phyloP scores from a whole-genome alignment of 2,113 vertebrate genomes.

The Tetrao urogallus region DNA sequence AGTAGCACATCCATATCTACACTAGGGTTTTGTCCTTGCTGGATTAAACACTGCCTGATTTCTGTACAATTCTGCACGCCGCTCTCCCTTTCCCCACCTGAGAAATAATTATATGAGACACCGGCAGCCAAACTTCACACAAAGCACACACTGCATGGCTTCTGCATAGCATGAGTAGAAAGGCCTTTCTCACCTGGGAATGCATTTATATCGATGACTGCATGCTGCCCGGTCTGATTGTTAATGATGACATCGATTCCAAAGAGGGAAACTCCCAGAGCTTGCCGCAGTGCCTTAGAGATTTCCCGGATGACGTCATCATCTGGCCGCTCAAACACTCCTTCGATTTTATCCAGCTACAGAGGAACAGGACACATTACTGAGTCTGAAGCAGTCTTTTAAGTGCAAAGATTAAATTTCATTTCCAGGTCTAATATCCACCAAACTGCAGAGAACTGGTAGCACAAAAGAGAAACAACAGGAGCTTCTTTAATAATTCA shows the following conservation, averaged over 20 bases:
- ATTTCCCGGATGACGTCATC: constrained; percentile 94
- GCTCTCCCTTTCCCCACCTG: not conserved
- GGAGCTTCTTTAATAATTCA: constrained; percentile 2
- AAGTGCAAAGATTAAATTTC: constrained; percentile 31
- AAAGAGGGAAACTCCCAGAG: constrained; percentile 93
- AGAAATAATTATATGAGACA: not conserved
- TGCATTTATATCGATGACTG: constrained; percentile 97
- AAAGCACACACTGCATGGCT: not conserved
- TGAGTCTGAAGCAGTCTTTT: not conserved
- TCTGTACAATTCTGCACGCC: not conserved
- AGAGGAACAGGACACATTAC: not conserved
- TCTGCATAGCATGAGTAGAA: not conserved
- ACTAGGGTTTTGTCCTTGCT: not conserved
- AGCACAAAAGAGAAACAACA: constrained; percentile 34
- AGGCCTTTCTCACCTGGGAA: constrained; percentile 88
- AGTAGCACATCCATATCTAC: not conserved
- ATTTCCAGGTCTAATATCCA: constrained; percentile 23
- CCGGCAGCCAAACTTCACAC: not conserved
- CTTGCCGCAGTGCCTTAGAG: constrained; percentile 88
- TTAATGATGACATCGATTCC: constrained; percentile 98
- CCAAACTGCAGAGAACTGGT: constrained; percentile 9
- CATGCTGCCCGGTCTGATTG: constrained; percentile 96
- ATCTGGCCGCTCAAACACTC: constrained; percentile 89
- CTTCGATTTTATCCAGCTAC: constrained; percentile 95
- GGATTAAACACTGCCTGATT: not conserved